These are phyloP conservation scores for Cyclophora punctaria DNA, from an alignment of 2,888 invertebrate genomes.

Conservation along the genomic window DNA sequence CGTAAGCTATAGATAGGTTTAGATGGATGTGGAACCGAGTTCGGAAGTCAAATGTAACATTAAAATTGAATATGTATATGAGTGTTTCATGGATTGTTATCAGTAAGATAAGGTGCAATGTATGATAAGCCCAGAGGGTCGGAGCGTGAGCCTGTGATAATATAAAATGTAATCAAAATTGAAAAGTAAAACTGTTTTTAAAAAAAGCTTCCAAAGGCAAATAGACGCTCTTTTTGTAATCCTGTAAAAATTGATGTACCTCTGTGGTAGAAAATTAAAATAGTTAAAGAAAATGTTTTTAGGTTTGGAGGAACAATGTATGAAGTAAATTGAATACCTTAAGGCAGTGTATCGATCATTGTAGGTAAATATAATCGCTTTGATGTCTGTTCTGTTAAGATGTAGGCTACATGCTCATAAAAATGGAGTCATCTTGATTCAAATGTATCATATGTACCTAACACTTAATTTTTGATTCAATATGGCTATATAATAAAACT, in stretches of 20 bases:
- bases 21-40: slow-evolving; percentile 44
- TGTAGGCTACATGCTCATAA: no score
- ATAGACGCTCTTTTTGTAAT: slow-evolving; percentile 41
- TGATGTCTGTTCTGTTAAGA: no score
- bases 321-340: no score
- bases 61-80: slow-evolving; percentile 18
- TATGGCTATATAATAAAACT: no score
- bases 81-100: slow-evolving; percentile 33
- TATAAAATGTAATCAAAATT: slow-evolving; percentile 45
- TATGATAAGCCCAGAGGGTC: slow-evolving; percentile 51
- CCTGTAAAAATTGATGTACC: not conserved
- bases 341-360: no score
- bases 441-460: no score
- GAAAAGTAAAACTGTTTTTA: slow-evolving; percentile 31
- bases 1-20: slow-evolving; percentile 12
- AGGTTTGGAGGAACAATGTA: no score
- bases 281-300: not conserved
- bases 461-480: no score
- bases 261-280: slow-evolving; percentile 8
- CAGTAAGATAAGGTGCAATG: slow-evolving; percentile 61
- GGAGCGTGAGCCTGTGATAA: slow-evolving; percentile 71
- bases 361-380: no score
- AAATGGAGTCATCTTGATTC: no score
- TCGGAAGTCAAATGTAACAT: slow-evolving; percentile 24
- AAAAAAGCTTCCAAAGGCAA: slow-evolving; percentile 35